Conservation (phyloP, 2,888 invertebrate species). For the Lasius fuliginosus region DNA sequence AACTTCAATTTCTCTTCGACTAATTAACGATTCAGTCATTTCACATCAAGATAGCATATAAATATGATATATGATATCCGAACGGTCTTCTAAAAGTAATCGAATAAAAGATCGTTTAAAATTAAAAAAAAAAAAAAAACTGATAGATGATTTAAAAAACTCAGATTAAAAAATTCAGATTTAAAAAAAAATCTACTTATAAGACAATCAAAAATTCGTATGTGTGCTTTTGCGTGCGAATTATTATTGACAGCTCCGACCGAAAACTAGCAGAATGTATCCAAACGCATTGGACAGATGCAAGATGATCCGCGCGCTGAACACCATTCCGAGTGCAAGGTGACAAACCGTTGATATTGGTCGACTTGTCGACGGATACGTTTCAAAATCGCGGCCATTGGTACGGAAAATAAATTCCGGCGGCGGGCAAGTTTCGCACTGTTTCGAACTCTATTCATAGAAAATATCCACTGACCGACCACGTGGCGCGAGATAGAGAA, state of each 20-base stretch:
- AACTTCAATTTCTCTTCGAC: background rate
- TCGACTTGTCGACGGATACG: slow-evolving; percentile 18
- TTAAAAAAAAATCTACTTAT: slow-evolving; percentile 43
- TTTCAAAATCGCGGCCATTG: slow-evolving; percentile 40
- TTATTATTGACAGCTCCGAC: slow-evolving; percentile 9
- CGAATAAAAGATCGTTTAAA: background rate
- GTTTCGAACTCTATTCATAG: slow-evolving; percentile 61
- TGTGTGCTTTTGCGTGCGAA: slow-evolving; percentile 5
- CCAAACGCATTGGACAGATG: slow-evolving; percentile 50
- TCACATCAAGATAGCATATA: background rate
- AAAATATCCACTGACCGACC: slow-evolving; percentile 28
- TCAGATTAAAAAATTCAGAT: background rate
- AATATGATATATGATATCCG: background rate
- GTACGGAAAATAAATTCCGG: slow-evolving; percentile 25
- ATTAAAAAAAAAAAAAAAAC: too few species aligned
- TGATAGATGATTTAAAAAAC: background rate
- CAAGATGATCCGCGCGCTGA: slow-evolving; percentile 39
- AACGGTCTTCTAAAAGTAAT: background rate
- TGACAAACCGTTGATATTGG: slow-evolving; percentile 41
- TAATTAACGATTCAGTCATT: background rate
- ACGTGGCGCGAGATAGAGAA: slow-evolving; percentile 18
- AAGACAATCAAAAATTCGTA: background rate
- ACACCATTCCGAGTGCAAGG: slow-evolving; percentile 16
- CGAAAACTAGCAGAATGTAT: slow-evolving; percentile 28
- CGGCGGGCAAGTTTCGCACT: slow-evolving; percentile 22